Percentiles rank a stretch among this genome's conserved stretches.
Evolutionary conservation across 2,888 invertebrate species (phyloP).

Genomic region (Aporophyla lueneburgensis): DNA sequence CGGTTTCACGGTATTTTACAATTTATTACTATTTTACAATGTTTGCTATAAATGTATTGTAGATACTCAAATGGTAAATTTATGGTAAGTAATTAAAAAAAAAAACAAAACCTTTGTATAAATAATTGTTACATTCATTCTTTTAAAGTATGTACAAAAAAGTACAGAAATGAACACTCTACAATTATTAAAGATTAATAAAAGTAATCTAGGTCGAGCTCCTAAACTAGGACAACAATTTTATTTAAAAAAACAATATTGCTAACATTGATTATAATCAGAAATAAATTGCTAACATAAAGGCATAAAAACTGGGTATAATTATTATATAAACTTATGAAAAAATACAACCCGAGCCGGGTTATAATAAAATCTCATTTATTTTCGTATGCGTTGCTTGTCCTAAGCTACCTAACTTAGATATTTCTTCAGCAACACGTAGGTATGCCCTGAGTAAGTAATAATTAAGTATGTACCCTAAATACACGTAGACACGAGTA

Average conservation of each 20-base stretch:
- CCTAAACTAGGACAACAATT: constrained; percentile 46
- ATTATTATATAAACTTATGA: constrained; percentile 6
- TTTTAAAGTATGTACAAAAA: not conserved
- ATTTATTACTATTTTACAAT: not conserved
- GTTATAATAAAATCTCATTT: not conserved
- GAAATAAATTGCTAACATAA: constrained; percentile 14
- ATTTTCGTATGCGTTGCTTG: not conserved
- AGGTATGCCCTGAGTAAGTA: not conserved
- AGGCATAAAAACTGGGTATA: not conserved
- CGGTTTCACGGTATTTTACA: no score
- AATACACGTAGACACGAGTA: no score
- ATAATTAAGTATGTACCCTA: not conserved
- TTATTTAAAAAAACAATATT: constrained; percentile 16
- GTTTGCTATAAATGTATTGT: not conserved
- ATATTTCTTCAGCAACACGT: not conserved
- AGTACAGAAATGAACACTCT: not conserved
- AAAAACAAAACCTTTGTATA: no score
- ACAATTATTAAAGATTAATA: not conserved
- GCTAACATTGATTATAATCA: constrained; percentile 32
- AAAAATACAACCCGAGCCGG: not conserved
- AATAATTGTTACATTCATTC: not conserved
- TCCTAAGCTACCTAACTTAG: not conserved
- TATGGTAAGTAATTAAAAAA: no score
- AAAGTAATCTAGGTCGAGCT: constrained; percentile 44
- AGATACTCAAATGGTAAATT: not conserved